Evolutionary conservation across 2,113 vertebrate genomes (phyloP).

Genomic region (Mionectes macconnelli): DNA sequence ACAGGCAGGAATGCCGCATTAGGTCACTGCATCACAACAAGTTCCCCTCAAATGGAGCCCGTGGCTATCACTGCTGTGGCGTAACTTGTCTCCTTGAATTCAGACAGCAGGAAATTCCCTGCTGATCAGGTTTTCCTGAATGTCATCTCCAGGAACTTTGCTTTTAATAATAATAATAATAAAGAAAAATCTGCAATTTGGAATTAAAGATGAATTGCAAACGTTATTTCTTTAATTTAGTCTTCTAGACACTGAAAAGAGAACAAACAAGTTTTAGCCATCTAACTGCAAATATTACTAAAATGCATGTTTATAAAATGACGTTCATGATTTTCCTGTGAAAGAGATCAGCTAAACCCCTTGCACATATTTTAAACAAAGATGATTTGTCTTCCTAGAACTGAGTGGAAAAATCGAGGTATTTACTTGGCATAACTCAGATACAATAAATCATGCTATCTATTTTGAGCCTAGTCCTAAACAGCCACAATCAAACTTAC

Average conservation of each 20-base stretch:
- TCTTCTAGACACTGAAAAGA: background rate
- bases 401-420: conserved; percentile 14
- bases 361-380: background rate
- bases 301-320: background rate
- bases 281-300: background rate
- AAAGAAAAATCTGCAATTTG: conserved; percentile 18
- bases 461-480: background rate
- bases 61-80: conserved; percentile 20
- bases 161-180: conserved; percentile 47
- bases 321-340: background rate
- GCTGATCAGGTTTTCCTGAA: conserved; percentile 67
- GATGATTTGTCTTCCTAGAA: conserved; percentile 28
- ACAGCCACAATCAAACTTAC: background rate
- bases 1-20: conserved; percentile 32
- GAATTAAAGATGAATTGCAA: conserved; percentile 46
- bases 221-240: background rate
- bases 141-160: conserved; percentile 43
- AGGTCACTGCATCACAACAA: conserved; percentile 26
- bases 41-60: conserved; percentile 25
- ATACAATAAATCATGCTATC: background rate
- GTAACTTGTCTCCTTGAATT: conserved; percentile 43
- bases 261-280: background rate
- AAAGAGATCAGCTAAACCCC: background rate
- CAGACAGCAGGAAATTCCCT: conserved; percentile 71
- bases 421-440: conserved; percentile 35